Percentiles rank a stretch among this genome's conserved stretches.
These are phyloP conservation scores for Drosophila bunnanda DNA, from an alignment of 2,888 invertebrate genomes.

Conservation along the genomic window DNA sequence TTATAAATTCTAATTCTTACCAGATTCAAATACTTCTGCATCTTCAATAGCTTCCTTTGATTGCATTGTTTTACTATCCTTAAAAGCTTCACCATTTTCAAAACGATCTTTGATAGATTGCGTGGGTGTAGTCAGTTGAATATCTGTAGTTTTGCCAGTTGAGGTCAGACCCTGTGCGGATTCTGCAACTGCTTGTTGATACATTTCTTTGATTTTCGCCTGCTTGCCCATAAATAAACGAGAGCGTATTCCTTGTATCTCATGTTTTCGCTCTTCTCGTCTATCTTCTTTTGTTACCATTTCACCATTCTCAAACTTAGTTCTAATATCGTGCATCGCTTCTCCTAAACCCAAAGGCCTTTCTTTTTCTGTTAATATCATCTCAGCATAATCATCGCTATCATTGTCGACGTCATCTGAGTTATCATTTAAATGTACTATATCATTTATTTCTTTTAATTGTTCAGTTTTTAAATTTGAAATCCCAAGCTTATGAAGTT, in stretches of 20 bases:
- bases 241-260: conserved; percentile 94
- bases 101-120: conserved; percentile 91
- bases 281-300: conserved; percentile 87
- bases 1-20: conserved; percentile 32
- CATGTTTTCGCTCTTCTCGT: conserved; percentile 93
- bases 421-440: conserved; percentile 85
- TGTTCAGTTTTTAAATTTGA: conserved; percentile 4
- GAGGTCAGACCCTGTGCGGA: conserved; percentile 89
- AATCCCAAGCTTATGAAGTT: conserved; percentile 90
- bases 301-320: conserved; percentile 91
- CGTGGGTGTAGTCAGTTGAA: conserved; percentile 86
- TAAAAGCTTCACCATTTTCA: conserved; percentile 91
- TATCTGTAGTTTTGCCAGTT: conserved; percentile 85
- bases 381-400: conserved; percentile 85
- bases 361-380: conserved; percentile 87
- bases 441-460: conserved; percentile 84
- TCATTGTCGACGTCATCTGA: conserved; percentile 80
- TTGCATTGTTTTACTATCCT: conserved; percentile 86
- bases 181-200: conserved; percentile 94
- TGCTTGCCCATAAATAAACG: conserved; percentile 95
- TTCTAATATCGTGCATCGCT: conserved; percentile 92
- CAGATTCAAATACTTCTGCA: conserved; percentile 85
- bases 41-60: conserved; percentile 86
- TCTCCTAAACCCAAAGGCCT: conserved; percentile 92
- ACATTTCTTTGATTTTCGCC: conserved; percentile 95